Percentiles rank a stretch among this genome's conserved stretches.
phyloP scores from a whole-genome alignment of 2,113 vertebrate species.

The Gallinago media region DNA sequence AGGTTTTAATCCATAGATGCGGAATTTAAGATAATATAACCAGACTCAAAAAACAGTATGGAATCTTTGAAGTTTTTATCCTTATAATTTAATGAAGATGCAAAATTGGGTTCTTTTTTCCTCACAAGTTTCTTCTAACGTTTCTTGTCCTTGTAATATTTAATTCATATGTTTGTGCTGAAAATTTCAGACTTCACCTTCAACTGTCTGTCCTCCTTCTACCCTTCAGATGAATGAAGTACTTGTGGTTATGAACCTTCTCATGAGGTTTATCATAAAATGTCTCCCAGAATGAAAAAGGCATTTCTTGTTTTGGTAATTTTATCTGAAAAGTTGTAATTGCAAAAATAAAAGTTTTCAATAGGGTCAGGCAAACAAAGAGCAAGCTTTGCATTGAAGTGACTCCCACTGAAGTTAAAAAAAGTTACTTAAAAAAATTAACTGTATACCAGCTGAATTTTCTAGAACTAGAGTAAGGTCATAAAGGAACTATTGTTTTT shows the following conservation, averaged over 20 bases:
- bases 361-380: neutral
- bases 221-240: constrained; percentile 37
- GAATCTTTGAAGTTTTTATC: constrained; percentile 46
- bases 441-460: neutral
- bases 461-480: neutral
- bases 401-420: neutral
- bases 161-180: constrained; percentile 66
- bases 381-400: neutral
- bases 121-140: constrained; percentile 31
- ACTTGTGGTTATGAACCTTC: constrained; percentile 45
- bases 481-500: neutral
- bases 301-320: constrained; percentile 39
- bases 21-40: neutral
- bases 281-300: constrained; percentile 52
- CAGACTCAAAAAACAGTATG: neutral
- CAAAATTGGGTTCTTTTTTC: constrained; percentile 19
- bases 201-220: constrained; percentile 55
- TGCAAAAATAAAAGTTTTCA: constrained; percentile 56
- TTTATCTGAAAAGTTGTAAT: constrained; percentile 44
- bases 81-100: constrained; percentile 59
- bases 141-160: constrained; percentile 67
- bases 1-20: neutral
- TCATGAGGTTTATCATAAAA: constrained; percentile 65
- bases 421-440: neutral
- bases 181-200: constrained; percentile 72